Evolutionary conservation across 2,888 invertebrate species (phyloP).

Genomic region (Andrena fulva): DNA sequence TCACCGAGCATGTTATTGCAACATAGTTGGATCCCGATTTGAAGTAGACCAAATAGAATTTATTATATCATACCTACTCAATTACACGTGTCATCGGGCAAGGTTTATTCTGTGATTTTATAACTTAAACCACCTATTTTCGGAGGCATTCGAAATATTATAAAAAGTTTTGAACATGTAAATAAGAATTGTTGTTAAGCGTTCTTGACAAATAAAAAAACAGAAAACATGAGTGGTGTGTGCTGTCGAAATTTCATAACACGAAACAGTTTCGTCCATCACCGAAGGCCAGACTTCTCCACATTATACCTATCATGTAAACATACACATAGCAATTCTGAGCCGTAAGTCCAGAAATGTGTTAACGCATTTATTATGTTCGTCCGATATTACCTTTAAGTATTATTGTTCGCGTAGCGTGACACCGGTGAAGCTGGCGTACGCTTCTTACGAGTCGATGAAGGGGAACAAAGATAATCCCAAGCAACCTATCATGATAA

Average conservation of each 20-base stretch:
- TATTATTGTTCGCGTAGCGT: constrained; percentile 55
- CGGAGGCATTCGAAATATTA: constrained; percentile 3
- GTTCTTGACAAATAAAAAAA: constrained; percentile 15
- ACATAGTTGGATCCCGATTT: constrained; percentile 15
- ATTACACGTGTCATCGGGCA: not conserved
- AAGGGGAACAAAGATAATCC: constrained; percentile 81
- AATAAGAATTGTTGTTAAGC: constrained; percentile 5
- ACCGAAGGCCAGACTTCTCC: constrained; percentile 32
- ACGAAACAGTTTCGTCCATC: constrained; percentile 29
- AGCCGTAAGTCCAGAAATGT: constrained; percentile 39
- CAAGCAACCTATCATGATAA: constrained; percentile 90
- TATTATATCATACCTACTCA: not conserved
- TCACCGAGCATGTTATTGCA: not conserved
- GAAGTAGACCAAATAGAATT: constrained; percentile 20
- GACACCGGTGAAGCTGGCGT: constrained; percentile 88
- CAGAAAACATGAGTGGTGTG: constrained; percentile 23
- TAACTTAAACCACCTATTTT: not conserved
- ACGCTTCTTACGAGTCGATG: constrained; percentile 88
- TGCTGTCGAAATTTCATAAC: constrained; percentile 23
- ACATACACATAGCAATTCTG: constrained; percentile 19
- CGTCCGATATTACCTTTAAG: constrained; percentile 4
- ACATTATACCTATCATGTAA: constrained; percentile 12
- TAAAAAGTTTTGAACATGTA: constrained; percentile 10
- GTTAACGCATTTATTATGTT: not conserved
- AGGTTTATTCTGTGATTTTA: constrained; percentile 1